Evolutionary conservation across 2,797 vertebrate species (phyloP), one percentile per base, ranked within the genome.

Genomic region (Mus caroli): DNA sequence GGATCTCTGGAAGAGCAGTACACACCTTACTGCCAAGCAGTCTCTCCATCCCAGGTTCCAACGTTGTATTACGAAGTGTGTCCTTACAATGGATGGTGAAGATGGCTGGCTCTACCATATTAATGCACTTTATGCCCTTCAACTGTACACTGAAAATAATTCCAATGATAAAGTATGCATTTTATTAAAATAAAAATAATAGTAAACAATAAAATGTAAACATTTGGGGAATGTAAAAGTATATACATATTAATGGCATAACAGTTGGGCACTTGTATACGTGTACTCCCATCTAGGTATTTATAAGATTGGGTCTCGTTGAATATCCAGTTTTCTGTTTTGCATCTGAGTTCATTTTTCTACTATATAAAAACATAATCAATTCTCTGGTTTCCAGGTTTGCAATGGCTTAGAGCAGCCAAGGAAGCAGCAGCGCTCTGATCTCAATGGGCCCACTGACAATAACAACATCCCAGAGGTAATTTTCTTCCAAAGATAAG

Each of bases 381-480:
- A 5, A 11, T 54, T 67, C 85, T 34, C 78, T 7, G 73, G 3
- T 64, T 96, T 94, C 28, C 97, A 99, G 99, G 99, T 99, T 95
- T 99, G 98, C 98, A 99, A 99, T 77, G 98, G 99, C 90, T 98
- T 99, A 79, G 99, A 99, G 91, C 99, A 99, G 97, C 99, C 99
- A 0, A 99, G 99, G 97, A 99, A 99, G 97, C 99, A 99, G 97
- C 99, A 99, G 98, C 99, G 99, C 67, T 99, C 99, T 0, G 99
- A 99, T 98, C 99, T 99, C 98, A 99, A 99, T 40, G 99, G 99
- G 80, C 99, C 99, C 0, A 96, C 98, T 87, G 99, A 99, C 98
- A 99, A 99, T 98, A 99, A 99, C 98, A 99, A 99, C 40, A 98
- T 99, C 88, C 98, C 99, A 0, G 99, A 99, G 99, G 99, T 99